Evolutionary conservation across 2,797 vertebrate species (phyloP).

Genomic region (Lophotriccus pileatus): DNA sequence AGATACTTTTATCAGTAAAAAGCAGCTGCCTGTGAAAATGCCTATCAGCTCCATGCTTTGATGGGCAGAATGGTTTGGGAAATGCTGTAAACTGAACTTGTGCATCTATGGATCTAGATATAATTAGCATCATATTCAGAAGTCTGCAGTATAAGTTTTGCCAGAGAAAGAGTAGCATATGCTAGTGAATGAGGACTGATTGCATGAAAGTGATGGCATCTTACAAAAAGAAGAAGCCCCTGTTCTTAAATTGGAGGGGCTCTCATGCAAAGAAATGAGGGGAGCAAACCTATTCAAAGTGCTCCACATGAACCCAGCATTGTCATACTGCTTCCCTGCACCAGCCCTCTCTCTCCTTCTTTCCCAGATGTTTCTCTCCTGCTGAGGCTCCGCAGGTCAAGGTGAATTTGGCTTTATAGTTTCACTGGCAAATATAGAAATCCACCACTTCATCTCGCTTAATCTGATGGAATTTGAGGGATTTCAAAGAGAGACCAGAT

Average conservation of each 20-base stretch:
- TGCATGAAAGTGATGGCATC: background rate
- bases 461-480: background rate
- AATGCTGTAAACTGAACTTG: background rate
- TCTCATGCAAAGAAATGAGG: background rate
- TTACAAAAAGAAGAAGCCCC: background rate
- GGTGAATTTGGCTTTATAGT: background rate
- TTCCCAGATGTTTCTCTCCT: background rate
- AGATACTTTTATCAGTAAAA: background rate
- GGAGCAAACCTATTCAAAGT: background rate
- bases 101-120: background rate
- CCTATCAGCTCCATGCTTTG: background rate
- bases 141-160: background rate
- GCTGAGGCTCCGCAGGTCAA: background rate
- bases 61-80: background rate
- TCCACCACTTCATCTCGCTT: background rate
- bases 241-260: background rate
- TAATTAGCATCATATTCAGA: background rate
- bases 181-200: background rate
- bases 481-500: background rate
- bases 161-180: background rate
- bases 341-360: background rate
- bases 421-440: background rate
- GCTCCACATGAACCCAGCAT: accelerated
- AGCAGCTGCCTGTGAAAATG: background rate
- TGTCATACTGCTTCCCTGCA: background rate